Conservation (phyloP, 2,113 vertebrate species). For the Micromys minutus region DNA sequence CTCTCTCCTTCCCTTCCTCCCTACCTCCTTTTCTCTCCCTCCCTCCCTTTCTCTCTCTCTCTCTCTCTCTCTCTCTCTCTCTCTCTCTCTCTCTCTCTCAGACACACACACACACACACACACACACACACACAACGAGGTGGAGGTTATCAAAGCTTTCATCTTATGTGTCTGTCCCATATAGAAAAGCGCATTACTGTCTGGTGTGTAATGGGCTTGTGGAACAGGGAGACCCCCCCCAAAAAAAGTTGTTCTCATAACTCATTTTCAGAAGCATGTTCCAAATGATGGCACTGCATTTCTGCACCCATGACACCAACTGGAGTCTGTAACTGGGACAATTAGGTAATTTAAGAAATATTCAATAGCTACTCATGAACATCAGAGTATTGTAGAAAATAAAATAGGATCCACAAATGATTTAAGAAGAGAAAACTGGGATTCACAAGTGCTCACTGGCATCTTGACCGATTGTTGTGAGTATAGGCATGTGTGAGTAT, state of each 20-base stretch:
- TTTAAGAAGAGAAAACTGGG: not conserved
- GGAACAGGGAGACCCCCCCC: too few relatives aligned
- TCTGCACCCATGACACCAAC: not conserved
- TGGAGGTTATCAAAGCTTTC: not conserved
- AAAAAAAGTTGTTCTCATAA: not conserved
- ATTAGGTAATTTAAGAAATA: not conserved
- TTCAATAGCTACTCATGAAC: not conserved
- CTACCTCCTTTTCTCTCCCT: too few relatives aligned
- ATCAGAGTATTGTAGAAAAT: not conserved
- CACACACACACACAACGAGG: not conserved
- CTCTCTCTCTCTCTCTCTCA: too few relatives aligned
- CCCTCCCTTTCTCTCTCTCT: too few relatives aligned
- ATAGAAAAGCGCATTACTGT: not conserved
- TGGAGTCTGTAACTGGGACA: not conserved
- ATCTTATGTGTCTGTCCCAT: not conserved
- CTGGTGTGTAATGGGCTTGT: not conserved
- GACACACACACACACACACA: too few relatives aligned
- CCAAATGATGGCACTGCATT: not conserved
- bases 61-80: too few relatives aligned
- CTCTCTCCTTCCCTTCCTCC: too few relatives aligned
- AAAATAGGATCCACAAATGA: not conserved
- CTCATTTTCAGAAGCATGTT: not conserved
- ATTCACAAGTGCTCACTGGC: not conserved
- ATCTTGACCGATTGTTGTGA: not conserved
- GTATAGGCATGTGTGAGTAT: not conserved